Evolutionary conservation across 1,140 invertebrate genomes (phyloP).

Genomic region (Brachionus plicatilis): DNA sequence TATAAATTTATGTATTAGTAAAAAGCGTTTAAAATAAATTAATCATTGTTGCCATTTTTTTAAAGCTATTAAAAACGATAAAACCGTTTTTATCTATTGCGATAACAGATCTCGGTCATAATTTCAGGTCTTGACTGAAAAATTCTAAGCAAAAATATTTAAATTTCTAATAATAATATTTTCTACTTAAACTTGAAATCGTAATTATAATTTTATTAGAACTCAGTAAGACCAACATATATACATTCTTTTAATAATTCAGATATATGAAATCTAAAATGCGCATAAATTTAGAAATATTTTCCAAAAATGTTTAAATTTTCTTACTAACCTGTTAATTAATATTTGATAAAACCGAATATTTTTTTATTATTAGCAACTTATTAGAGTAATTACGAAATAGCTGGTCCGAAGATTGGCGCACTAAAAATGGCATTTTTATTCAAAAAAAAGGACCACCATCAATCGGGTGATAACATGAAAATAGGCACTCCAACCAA

Average conservation of each 20-base stretch:
- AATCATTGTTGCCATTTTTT: neutral
- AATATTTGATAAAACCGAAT: neutral
- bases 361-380: neutral
- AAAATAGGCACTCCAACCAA: conserved; percentile 34
- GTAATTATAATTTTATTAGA: neutral
- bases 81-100: neutral
- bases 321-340: conserved; percentile 3
- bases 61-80: neutral
- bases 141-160: neutral
- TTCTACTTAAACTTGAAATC: neutral
- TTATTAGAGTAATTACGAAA: neutral
- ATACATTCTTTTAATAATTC: neutral
- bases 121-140: neutral
- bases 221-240: neutral
- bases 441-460: conserved; percentile 4
- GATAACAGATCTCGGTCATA: neutral
- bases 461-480: neutral
- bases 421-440: neutral
- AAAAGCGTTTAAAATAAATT: neutral
- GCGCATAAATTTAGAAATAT: neutral
- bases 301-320: neutral
- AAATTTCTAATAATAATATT: neutral
- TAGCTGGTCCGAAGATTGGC: neutral
- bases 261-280: neutral
- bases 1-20: neutral